Evolutionary conservation across 2,113 vertebrate genomes (phyloP).

Genomic region (Lipophrys pholis): DNA sequence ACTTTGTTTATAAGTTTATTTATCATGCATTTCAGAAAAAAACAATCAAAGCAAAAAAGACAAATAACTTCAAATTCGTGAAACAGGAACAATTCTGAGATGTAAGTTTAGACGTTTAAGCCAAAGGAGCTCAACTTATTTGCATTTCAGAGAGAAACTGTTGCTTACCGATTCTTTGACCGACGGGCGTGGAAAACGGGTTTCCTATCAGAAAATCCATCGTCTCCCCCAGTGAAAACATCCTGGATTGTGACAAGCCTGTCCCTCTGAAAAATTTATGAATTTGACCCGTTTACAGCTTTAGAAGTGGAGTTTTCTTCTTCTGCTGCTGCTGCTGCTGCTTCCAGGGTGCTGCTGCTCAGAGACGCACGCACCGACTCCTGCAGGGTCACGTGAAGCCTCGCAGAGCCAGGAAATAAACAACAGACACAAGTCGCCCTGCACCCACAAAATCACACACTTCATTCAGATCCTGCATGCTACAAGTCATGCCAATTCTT

Average conservation of each 20-base stretch:
- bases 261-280: background rate
- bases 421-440: no score
- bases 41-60: background rate
- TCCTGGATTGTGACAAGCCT: background rate
- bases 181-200: slow-evolving; percentile 91
- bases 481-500: no score
- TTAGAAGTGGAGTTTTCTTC: slow-evolving; percentile 17
- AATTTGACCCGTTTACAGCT: background rate
- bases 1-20: slow-evolving; percentile 10
- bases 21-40: background rate
- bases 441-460: no score
- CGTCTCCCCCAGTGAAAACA: slow-evolving; percentile 76
- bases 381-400: slow-evolving; percentile 67
- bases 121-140: background rate
- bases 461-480: no score
- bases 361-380: slow-evolving; percentile 14
- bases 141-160: background rate
- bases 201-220: slow-evolving; percentile 94
- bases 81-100: no score
- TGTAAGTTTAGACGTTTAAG: background rate
- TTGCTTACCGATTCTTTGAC: slow-evolving; percentile 92
- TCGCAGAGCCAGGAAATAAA: background rate
- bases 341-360: background rate
- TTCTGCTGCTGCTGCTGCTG: slow-evolving; percentile 6
- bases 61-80: no score